Conservation (phyloP, 2,797 vertebrate species). For the Melopsittacus undulatus region DNA sequence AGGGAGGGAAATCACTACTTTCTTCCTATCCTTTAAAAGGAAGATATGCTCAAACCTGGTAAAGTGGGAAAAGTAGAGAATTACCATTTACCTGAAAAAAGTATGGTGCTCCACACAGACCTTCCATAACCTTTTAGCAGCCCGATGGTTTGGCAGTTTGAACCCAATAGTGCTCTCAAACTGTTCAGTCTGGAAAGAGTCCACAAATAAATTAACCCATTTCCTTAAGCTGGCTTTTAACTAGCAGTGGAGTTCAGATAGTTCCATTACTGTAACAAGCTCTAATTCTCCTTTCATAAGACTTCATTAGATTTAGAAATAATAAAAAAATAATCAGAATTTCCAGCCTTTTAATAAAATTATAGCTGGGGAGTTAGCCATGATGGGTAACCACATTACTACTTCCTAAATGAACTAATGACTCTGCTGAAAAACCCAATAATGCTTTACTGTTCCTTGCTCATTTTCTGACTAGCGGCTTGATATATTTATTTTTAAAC, state of each 20-base stretch:
- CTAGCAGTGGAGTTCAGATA: neutral
- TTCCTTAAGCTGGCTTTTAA: conserved; percentile 11
- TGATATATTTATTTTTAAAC: neutral
- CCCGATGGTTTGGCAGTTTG: conserved; percentile 94
- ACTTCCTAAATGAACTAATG: neutral
- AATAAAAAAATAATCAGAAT: neutral
- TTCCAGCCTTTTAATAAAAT: conserved; percentile 20
- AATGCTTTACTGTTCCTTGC: neutral
- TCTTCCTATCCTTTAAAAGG: neutral
- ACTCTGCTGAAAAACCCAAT: neutral
- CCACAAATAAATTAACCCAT: conserved; percentile 36
- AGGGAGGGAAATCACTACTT: neutral
- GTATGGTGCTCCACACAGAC: conserved; percentile 99
- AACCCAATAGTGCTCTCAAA: conserved; percentile 99
- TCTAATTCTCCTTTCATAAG: neutral
- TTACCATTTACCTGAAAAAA: conserved; percentile 90
- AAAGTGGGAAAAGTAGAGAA: neutral
- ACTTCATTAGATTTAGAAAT: neutral
- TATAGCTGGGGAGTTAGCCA: neutral
- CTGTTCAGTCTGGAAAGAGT: conserved; percentile 88
- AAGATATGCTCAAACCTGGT: neutral
- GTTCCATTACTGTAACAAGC: neutral
- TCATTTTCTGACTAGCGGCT: neutral
- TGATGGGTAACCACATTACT: neutral
- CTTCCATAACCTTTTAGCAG: conserved; percentile 96